Evolutionary conservation across 2,113 vertebrate genomes (phyloP).

Genomic region (Atractosteus spatula): DNA sequence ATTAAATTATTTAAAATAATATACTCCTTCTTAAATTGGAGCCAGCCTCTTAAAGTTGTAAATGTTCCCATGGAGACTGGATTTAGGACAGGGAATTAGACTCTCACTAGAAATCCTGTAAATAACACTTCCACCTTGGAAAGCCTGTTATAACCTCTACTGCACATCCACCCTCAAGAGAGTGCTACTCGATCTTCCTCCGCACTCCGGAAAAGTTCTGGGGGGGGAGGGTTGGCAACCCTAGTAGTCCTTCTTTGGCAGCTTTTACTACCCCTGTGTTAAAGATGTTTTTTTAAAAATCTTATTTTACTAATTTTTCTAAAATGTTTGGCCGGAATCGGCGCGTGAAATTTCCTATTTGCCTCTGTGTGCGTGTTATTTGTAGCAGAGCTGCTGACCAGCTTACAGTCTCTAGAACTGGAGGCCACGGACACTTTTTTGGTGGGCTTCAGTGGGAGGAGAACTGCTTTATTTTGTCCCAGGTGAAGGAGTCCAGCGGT

Average conservation of each 20-base stretch:
- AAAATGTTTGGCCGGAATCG: constrained; percentile 57
- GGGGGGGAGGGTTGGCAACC: not conserved
- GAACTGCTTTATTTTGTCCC: constrained; percentile 89
- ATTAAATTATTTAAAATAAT: no score
- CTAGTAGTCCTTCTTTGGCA: not conserved
- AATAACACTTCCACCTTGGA: no score
- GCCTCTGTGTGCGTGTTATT: constrained; percentile 96
- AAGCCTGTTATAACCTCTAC: no score
- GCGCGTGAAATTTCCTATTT: constrained; percentile 94
- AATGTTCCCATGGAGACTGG: no score
- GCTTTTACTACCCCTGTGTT: not conserved
- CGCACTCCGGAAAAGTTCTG: not conserved
- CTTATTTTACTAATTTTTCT: constrained; percentile 67
- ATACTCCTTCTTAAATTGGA: no score
- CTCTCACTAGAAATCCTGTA: no score
- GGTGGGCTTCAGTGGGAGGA: constrained; percentile 85
- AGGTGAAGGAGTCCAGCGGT: constrained; percentile 90
- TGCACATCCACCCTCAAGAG: no score
- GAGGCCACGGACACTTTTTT: constrained; percentile 88
- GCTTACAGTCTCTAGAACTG: constrained; percentile 80
- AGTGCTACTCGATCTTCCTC: not conserved
- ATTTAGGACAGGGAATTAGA: no score
- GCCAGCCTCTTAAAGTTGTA: no score
- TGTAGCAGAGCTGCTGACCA: constrained; percentile 91
- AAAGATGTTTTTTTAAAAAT: constrained; percentile 48